These are phyloP conservation scores for Danio kyathit DNA, from an alignment of 2,797 vertebrate species.

Conservation along the genomic window DNA sequence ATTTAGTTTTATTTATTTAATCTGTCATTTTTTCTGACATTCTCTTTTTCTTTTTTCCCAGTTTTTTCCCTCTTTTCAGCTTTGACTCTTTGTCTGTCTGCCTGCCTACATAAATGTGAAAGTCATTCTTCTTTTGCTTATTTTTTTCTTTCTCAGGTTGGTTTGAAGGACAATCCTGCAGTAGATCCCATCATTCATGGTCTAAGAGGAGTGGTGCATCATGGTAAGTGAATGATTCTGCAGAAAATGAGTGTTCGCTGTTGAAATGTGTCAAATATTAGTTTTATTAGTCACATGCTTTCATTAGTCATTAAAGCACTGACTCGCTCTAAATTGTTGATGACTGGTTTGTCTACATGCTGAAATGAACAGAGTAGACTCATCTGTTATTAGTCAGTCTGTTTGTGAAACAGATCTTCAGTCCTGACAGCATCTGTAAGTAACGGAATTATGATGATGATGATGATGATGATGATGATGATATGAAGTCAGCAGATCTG, in stretches of 20 bases:
- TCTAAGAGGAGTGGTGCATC: constrained; percentile 95
- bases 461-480: not conserved
- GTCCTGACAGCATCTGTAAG: constrained; percentile 14
- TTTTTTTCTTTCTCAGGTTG: constrained; percentile 80
- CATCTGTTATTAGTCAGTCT: constrained; percentile 14
- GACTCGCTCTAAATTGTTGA: not conserved
- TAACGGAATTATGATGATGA: constrained; percentile 3
- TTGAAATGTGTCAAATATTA: not conserved
- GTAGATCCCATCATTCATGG: constrained; percentile 96
- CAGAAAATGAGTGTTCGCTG: not conserved
- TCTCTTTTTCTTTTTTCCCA: constrained; percentile 6
- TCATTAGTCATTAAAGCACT: not conserved
- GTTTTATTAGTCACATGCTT: not conserved
- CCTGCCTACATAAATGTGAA: not conserved
- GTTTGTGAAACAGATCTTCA: constrained; percentile 1
- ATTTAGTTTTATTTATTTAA: too few species aligned
- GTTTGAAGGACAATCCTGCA: constrained; percentile 91
- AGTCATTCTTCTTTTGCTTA: not conserved
- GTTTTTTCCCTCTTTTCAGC: constrained; percentile 45
- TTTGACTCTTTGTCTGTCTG: not conserved
- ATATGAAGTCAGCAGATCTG: constrained; percentile 38
- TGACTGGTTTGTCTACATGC: not conserved
- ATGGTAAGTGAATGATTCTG: constrained; percentile 84
- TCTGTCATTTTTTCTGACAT: not conserved
- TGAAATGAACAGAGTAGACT: not conserved